Evolutionary conservation across 2,888 invertebrate species (phyloP).

Genomic region (Meganola albula): DNA sequence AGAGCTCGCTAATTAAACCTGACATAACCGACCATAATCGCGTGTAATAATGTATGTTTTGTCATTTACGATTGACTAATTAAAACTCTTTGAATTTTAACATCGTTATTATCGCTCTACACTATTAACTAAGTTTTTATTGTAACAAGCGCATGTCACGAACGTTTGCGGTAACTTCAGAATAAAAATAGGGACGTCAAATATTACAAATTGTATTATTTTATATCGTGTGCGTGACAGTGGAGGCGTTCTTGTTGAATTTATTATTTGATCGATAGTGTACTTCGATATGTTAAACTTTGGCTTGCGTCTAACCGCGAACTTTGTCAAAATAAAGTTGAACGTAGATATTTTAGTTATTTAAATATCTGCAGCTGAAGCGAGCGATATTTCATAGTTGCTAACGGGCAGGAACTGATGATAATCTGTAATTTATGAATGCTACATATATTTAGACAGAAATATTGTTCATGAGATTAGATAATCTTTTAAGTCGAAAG

Average conservation of each 20-base stretch:
- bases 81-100: constrained; percentile 47
- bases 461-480: too few relatives aligned
- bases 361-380: constrained; percentile 24
- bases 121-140: constrained; percentile 31
- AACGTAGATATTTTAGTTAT: constrained; percentile 23
- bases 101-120: constrained; percentile 36
- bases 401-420: background rate
- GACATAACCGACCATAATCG: constrained; percentile 35
- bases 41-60: constrained; percentile 34
- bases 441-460: too few relatives aligned
- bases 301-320: constrained; percentile 9
- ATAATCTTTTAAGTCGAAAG: too few relatives aligned
- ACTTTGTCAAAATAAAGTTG: constrained; percentile 17
- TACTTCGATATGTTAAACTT: constrained; percentile 24
- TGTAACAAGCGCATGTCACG: constrained; percentile 40
- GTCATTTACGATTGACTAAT: constrained; percentile 46
- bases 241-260: constrained; percentile 29
- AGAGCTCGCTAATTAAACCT: constrained; percentile 43
- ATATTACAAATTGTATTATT: constrained; percentile 36
- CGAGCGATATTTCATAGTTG: constrained; percentile 15
- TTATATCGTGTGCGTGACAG: constrained; percentile 34
- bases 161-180: constrained; percentile 20
- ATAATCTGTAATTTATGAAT: too few relatives aligned
- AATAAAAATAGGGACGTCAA: constrained; percentile 33
- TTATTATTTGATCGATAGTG: constrained; percentile 35